phyloP scores from a whole-genome alignment of 1,140 invertebrate species.

The Hylaeus volcanicus region DNA sequence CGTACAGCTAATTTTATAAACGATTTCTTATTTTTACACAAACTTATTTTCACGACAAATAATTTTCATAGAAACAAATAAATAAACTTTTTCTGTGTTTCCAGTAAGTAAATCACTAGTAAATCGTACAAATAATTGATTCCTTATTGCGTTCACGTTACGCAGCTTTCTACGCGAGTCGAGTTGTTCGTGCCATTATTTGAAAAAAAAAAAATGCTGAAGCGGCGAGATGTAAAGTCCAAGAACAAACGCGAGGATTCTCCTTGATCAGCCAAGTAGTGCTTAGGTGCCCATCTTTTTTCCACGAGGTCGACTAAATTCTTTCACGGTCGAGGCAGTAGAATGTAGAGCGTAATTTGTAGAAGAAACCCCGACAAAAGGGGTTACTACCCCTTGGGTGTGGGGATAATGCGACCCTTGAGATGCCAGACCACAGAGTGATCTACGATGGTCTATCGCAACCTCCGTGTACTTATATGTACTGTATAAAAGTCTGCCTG shows the following conservation, averaged over 20 bases:
- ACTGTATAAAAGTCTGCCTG: conserved; percentile 33
- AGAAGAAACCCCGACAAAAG: conserved; percentile 75
- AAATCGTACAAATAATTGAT: too few species aligned
- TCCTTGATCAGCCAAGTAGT: conserved; percentile 42
- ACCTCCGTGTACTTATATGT: conserved; percentile 71
- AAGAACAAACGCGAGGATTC: conserved; percentile 5
- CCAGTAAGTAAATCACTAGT: too few species aligned
- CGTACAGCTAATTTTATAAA: neutral
- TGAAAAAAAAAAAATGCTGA: too few species aligned
- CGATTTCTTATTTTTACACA: too few species aligned
- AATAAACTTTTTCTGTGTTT: too few species aligned
- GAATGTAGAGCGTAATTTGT: conserved; percentile 73
- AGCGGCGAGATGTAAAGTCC: conserved; percentile 7
- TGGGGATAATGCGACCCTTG: conserved; percentile 77
- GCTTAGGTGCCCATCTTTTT: conserved; percentile 67
- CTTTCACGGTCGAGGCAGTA: conserved; percentile 64
- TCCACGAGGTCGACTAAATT: conserved; percentile 74
- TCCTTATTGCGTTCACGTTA: too few species aligned
- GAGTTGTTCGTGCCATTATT: neutral
- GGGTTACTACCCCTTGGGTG: conserved; percentile 66
- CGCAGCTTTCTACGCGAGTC: neutral
- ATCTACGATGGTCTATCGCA: conserved; percentile 74
- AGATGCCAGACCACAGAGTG: conserved; percentile 76
- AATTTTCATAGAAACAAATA: too few species aligned
- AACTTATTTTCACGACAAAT: too few species aligned